A percentile compares a stretch with the other conserved stretches of the same genome.
These are phyloP conservation scores for Phrynocephalus guinanensis DNA, from an alignment of 2,797 vertebrate species.

Conservation along the genomic window DNA sequence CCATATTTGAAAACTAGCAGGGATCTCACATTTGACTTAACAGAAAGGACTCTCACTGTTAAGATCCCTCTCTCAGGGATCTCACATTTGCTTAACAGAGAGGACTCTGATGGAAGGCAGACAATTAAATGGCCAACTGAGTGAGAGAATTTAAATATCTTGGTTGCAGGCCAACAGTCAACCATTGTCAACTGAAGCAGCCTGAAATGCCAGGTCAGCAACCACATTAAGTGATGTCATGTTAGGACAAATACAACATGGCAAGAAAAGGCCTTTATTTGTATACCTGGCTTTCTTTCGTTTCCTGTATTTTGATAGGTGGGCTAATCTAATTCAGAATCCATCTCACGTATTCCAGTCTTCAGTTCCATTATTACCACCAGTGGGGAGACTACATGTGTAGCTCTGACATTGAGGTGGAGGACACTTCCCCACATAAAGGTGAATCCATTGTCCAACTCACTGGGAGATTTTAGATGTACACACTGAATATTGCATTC, in stretches of 20 bases:
- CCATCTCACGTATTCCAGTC: too few species aligned
- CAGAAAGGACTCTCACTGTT: not conserved
- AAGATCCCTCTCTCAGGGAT: too few species aligned
- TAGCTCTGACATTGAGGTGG: not conserved
- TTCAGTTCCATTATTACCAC: not conserved
- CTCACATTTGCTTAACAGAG: not conserved
- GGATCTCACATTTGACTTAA: not conserved
- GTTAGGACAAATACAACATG: not conserved
- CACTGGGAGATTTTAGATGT: not conserved
- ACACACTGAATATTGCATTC: not conserved
- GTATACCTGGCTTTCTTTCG: not conserved
- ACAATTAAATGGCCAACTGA: too few species aligned
- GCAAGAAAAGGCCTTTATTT: not conserved
- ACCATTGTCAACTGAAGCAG: too few species aligned
- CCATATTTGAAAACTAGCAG: not conserved
- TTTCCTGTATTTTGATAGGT: not conserved
- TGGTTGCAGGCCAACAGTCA: too few species aligned
- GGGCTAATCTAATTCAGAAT: not conserved
- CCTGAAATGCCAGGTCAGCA: too few species aligned
- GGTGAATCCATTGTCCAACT: not conserved
- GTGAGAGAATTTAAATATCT: too few species aligned
- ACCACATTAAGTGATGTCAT: not conserved
- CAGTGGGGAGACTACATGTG: not conserved
- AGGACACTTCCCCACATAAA: not conserved
- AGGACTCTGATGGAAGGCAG: not conserved